Conservation (phyloP, 2,888 invertebrate genomes). For the Agrenia bidenticulata region DNA sequence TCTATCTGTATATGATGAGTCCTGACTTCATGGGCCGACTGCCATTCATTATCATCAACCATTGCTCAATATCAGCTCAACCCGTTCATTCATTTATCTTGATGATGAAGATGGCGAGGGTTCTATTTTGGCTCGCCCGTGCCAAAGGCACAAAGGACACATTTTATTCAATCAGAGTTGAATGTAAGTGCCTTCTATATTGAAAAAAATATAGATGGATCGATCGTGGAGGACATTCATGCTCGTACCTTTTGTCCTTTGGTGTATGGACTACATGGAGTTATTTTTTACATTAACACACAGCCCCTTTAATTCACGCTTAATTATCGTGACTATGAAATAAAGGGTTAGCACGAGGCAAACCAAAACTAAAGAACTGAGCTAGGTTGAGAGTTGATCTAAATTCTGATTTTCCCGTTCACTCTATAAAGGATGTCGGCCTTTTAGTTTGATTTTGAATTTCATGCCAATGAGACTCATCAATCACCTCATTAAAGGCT, state of each 20-base stretch:
- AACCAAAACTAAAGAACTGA: neutral
- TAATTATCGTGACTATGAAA: neutral
- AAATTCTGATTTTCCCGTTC: neutral
- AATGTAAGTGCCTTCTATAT: neutral
- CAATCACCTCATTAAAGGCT: no score
- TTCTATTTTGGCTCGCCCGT: neutral
- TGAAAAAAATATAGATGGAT: neutral
- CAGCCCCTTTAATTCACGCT: slow-evolving; percentile 12
- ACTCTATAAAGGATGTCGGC: no score
- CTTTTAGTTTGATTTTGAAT: neutral
- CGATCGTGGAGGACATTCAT: neutral
- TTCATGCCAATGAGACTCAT: neutral
- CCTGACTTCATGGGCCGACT: neutral
- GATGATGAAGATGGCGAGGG: slow-evolving; percentile 2
- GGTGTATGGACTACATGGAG: no score
- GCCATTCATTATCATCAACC: neutral
- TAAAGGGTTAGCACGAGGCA: neutral
- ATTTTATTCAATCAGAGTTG: neutral
- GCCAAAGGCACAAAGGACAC: neutral
- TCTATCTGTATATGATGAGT: no score
- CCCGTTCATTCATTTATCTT: slow-evolving; percentile 9
- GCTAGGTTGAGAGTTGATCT: neutral
- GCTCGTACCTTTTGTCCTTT: neutral
- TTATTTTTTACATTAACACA: neutral
- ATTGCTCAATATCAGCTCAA: slow-evolving; percentile 1